Evolutionary conservation across 2,113 vertebrate genomes (phyloP).

Genomic region (Chamaetylas fuelleborni): DNA sequence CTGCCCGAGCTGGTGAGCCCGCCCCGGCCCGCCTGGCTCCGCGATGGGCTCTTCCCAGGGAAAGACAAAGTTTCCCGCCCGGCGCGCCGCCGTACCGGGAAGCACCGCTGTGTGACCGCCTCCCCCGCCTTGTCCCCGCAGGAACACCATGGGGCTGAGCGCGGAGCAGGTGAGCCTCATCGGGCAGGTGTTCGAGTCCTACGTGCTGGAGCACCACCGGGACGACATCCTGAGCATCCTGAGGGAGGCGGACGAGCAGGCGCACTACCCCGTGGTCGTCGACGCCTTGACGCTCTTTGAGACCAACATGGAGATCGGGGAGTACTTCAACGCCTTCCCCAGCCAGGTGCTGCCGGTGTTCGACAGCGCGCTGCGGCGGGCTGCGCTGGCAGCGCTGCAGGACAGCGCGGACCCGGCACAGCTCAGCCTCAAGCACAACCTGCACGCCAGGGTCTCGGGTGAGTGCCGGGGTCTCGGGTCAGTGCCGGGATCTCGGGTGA

Average conservation of each 20-base stretch:
- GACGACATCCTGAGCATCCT: conserved; percentile 79
- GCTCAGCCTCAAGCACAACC: conserved; percentile 74
- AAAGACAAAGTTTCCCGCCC: background rate
- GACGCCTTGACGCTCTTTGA: conserved; percentile 95
- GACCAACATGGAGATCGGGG: conserved; percentile 93
- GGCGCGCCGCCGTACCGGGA: accelerated
- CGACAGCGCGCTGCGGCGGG: conserved; percentile 81
- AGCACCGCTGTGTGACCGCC: accelerated
- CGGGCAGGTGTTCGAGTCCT: conserved; percentile 86
- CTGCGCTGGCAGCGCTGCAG: conserved; percentile 66
- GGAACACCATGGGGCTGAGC: conserved; percentile 73
- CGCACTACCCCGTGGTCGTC: conserved; percentile 84
- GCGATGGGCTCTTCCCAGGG: background rate
- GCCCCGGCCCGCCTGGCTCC: accelerated
- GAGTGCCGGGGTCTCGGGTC: background rate
- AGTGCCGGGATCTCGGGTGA: too few species aligned
- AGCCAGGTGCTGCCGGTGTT: conserved; percentile 83
- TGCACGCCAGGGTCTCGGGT: conserved; percentile 90
- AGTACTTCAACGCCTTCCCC: conserved; percentile 89
- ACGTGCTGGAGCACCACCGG: conserved; percentile 83
- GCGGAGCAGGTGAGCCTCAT: conserved; percentile 80
- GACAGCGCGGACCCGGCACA: background rate
- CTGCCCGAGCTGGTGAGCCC: background rate
- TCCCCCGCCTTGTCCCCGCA: background rate
- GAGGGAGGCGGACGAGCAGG: conserved; percentile 68